Conservation (phyloP, 1,140 invertebrate species). For the Drosophila arawakana region DNA sequence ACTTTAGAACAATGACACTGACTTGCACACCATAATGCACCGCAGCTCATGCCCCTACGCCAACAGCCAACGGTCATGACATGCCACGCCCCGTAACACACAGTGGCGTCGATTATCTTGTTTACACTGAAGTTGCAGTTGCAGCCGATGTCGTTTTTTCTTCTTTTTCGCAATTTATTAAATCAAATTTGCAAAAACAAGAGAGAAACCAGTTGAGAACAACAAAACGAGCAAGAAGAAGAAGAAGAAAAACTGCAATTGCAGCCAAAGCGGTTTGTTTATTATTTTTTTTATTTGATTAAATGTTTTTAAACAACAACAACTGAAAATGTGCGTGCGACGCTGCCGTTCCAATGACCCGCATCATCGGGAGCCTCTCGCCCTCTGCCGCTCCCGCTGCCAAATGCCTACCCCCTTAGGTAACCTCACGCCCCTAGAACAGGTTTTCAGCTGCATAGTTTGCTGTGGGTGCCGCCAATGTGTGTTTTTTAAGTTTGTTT, state of each 20-base stretch:
- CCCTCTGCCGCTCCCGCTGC: slow-evolving; percentile 1
- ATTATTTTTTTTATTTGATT: slow-evolving; percentile 74
- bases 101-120: slow-evolving; percentile 72
- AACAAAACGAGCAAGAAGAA: slow-evolving; percentile 28
- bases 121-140: slow-evolving; percentile 68
- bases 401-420: background rate
- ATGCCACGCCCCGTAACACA: slow-evolving; percentile 34
- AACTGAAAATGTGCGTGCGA: slow-evolving; percentile 73
- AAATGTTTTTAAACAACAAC: slow-evolving; percentile 58
- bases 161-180: slow-evolving; percentile 66
- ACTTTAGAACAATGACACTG: slow-evolving; percentile 72
- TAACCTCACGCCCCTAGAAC: slow-evolving; percentile 18
- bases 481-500: slow-evolving; percentile 44
- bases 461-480: slow-evolving; percentile 66
- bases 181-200: slow-evolving; percentile 67
- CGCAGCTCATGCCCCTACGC: too few relatives aligned
- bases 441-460: slow-evolving; percentile 33
- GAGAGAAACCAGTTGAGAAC: slow-evolving; percentile 62
- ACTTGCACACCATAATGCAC: slow-evolving; percentile 9
- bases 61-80: background rate
- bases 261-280: slow-evolving; percentile 52
- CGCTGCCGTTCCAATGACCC: slow-evolving; percentile 77
- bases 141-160: slow-evolving; percentile 19
- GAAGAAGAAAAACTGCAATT: slow-evolving; percentile 34
- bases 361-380: slow-evolving; percentile 49